Evolutionary conservation across 2,888 invertebrate species (phyloP), one percentile per base, ranked within the genome.

Genomic region (Dryobotodes eremita): DNA sequence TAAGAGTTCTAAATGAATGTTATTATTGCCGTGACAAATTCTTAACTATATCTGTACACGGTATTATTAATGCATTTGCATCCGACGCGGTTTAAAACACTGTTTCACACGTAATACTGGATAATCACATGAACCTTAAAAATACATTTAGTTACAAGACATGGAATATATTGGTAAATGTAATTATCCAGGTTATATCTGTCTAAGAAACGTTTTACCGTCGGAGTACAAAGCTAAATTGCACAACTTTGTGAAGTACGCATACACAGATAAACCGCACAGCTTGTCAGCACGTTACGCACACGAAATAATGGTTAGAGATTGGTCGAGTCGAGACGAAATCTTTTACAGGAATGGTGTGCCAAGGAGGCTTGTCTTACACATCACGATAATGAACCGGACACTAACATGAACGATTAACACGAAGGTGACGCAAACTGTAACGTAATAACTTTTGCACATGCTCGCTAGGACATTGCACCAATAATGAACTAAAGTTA

Each of bases 201-300:
- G 86, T 90, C 79, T 88, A 88, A 90, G 90, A 94, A 93, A 90
- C 92, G 91, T 93, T 93, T 94, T 94, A 90, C 94, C 94, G 95
- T 95, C 94, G 91, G 89, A 92, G 95, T 96, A 96, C 96, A 93
- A 88, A 92, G 94, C 94, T 95, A 95, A 92, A 93, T 92, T 95
- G 96, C 96, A 96, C 95, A 95, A 93, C 94, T 94, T 95, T 95
- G 96, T 95, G 95, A 91, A 94, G 92, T 94, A 93, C 94, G 91
- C 92, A 93, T 95, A 95, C 96, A 95, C 92, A 93, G 92, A 94
- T 95, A 95, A 95, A 95, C 91, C 93, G 96, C 96, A 97, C 96
- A 96, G 96, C 96, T 96, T 96, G 94, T 95, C 89, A 93, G 96
- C 96, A 96, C 96, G 96, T 92, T 86, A 89, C 92, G 96, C 96